These are phyloP conservation scores for Achroia grisella DNA, from an alignment of 1,140 invertebrate genomes.

Conservation along the genomic window DNA sequence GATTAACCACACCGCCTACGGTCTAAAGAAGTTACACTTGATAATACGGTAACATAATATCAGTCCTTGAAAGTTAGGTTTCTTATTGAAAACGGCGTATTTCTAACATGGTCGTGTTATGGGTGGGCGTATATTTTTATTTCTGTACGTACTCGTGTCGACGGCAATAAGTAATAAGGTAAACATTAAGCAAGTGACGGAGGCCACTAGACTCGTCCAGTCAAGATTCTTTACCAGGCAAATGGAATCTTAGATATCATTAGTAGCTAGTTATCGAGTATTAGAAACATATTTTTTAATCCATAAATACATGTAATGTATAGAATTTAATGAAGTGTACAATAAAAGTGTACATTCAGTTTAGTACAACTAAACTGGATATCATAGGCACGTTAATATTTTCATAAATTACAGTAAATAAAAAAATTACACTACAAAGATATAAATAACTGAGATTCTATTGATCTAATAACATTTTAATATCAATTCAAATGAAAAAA, in stretches of 20 bases:
- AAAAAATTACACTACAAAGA: too few relatives aligned
- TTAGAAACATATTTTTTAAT: too few relatives aligned
- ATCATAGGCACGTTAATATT: too few relatives aligned
- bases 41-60: conserved; percentile 29
- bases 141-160: conserved; percentile 47
- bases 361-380: too few relatives aligned
- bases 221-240: conserved; percentile 17
- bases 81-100: conserved; percentile 23
- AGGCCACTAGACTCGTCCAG: conserved; percentile 35
- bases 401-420: too few relatives aligned
- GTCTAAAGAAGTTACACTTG: conserved; percentile 32
- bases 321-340: too few relatives aligned
- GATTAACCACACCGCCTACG: conserved; percentile 23
- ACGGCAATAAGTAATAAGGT: conserved; percentile 59
- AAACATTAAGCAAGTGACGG: conserved; percentile 54
- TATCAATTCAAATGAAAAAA: too few relatives aligned
- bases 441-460: too few relatives aligned
- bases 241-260: neutral
- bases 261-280: neutral
- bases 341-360: too few relatives aligned
- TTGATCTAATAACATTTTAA: too few relatives aligned
- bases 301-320: too few relatives aligned
- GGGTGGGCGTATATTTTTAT: conserved; percentile 51
- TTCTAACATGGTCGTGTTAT: conserved; percentile 25
- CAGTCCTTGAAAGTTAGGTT: conserved; percentile 13